phyloP scores from a whole-genome alignment of 2,888 invertebrate genomes.

The Phengaris alcon region DNA sequence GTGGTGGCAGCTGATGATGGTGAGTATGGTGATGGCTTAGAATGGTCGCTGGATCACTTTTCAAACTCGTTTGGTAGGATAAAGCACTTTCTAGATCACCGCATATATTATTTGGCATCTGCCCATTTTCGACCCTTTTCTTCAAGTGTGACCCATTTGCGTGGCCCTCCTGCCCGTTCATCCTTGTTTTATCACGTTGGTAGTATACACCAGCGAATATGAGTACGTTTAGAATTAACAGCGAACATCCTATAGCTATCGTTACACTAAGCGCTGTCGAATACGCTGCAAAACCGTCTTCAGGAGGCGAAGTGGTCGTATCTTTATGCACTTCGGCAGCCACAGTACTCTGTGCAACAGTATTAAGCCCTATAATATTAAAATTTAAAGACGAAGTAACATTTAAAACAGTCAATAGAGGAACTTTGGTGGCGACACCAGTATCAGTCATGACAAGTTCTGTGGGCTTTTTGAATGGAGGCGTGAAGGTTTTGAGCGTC shows the following conservation, averaged over 20 bases:
- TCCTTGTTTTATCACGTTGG: slow-evolving; percentile 90
- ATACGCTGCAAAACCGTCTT: slow-evolving; percentile 93
- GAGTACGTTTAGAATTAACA: slow-evolving; percentile 93
- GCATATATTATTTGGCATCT: slow-evolving; percentile 93
- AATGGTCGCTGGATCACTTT: slow-evolving; percentile 86
- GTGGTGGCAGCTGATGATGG: slow-evolving; percentile 89
- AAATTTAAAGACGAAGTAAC: slow-evolving; percentile 69
- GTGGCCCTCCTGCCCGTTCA: slow-evolving; percentile 80
- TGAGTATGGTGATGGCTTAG: slow-evolving; percentile 87
- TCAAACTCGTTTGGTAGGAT: slow-evolving; percentile 75
- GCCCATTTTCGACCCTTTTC: slow-evolving; percentile 89
- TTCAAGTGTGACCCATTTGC: slow-evolving; percentile 79
- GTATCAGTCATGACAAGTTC: slow-evolving; percentile 69
- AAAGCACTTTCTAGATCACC: slow-evolving; percentile 86
- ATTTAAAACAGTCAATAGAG: slow-evolving; percentile 62
- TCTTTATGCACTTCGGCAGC: slow-evolving; percentile 59
- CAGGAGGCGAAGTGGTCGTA: slow-evolving; percentile 81
- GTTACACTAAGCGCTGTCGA: slow-evolving; percentile 95
- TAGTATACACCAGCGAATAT: slow-evolving; percentile 97
- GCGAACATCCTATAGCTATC: slow-evolving; percentile 95
- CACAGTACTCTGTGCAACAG: slow-evolving; percentile 58
- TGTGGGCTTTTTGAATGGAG: slow-evolving; percentile 77
- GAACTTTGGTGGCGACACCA: slow-evolving; percentile 63
- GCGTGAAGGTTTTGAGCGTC: slow-evolving; percentile 77
- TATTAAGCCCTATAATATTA: slow-evolving; percentile 63